phyloP scores from a whole-genome alignment of 2,113 vertebrate species.

The Perca fluviatilis region DNA sequence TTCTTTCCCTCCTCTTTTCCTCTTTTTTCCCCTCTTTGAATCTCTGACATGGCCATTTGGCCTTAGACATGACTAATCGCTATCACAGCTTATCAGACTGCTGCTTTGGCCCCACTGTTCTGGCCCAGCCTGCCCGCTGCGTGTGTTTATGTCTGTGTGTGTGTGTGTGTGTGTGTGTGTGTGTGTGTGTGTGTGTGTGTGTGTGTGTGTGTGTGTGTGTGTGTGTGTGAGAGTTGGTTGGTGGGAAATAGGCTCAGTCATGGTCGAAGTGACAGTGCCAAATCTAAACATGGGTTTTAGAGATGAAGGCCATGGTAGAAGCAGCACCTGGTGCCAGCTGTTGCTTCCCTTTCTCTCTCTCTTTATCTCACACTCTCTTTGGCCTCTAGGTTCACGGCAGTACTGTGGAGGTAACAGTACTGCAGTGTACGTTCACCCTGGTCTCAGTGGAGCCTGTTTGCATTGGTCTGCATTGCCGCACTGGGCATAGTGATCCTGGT shows the following conservation, averaged over 20 bases:
- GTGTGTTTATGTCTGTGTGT: constrained; percentile 10
- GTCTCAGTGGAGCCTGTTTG: neutral
- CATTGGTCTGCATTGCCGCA: neutral
- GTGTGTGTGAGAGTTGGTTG: constrained; percentile 14
- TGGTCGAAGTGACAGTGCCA: constrained; percentile 54
- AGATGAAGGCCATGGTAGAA: constrained; percentile 40
- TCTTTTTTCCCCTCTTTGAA: constrained; percentile 15
- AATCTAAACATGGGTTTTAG: constrained; percentile 68
- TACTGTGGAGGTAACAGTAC: neutral
- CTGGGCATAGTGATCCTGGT: neutral
- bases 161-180: constrained; percentile 28
- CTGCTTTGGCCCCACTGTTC: constrained; percentile 56
- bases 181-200: constrained; percentile 36
- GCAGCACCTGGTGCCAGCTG: constrained; percentile 67
- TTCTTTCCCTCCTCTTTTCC: constrained; percentile 19
- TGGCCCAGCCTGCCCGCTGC: constrained; percentile 26
- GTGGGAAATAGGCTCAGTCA: constrained; percentile 64
- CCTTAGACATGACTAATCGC: constrained; percentile 74
- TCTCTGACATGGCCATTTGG: constrained; percentile 72
- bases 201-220: constrained; percentile 29
- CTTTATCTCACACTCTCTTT: constrained; percentile 30
- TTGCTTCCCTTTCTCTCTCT: constrained; percentile 22
- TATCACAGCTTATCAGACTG: constrained; percentile 75
- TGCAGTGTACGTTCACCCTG: neutral
- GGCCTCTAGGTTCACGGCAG: constrained; percentile 6